Evolutionary conservation across 2,797 vertebrate species (phyloP), one percentile per base, ranked within the genome.

Genomic region (Podarcis lilfordi): DNA sequence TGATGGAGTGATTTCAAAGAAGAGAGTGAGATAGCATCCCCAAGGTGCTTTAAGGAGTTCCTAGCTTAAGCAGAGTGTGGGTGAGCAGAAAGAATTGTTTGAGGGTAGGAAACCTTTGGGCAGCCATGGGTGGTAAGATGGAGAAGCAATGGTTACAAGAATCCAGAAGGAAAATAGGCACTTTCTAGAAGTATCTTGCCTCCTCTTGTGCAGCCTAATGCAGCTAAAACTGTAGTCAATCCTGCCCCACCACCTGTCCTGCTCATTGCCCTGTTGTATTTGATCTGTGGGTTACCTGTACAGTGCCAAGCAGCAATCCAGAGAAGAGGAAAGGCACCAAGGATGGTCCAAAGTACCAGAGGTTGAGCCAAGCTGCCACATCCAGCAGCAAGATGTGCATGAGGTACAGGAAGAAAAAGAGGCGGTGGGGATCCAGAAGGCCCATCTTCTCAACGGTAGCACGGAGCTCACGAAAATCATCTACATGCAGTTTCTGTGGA

Each of bases 331-430:
- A 97, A 85, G 97, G 91, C 86, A 96, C 72, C 0, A 95, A 86
- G 76, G 97, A 97, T 0, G 97, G 93, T 68, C 97, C 97, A 9
- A 96, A 97, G 84, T 96, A 89, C 96, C 96, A 96, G 21, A 98
- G 94, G 55, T 92, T 92, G 77, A 97, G 95, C 97, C 97, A 97
- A 40, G 97, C 97, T 0, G 94, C 92, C 0, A 94, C 82, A 61
- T 98, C 97, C 88, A 98, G 80, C 45, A 96, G 10, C 92, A 98
- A 83, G 92, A 98, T 97, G 93, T 98, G 97, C 3, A 96, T 91
- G 83, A 97, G 96, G 35, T 21, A 50, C 3, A 96, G 90, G 5
- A 97, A 55, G 92, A 98, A 98, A 88, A 98, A 98, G 77, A 72
- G 1, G 0, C 5, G 89, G 90, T 90, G 95, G 86, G 97, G 94